Evolutionary conservation across 2,113 vertebrate genomes (phyloP), one percentile per base, ranked within the genome.

Genomic region (Dipodomys stephensi): DNA sequence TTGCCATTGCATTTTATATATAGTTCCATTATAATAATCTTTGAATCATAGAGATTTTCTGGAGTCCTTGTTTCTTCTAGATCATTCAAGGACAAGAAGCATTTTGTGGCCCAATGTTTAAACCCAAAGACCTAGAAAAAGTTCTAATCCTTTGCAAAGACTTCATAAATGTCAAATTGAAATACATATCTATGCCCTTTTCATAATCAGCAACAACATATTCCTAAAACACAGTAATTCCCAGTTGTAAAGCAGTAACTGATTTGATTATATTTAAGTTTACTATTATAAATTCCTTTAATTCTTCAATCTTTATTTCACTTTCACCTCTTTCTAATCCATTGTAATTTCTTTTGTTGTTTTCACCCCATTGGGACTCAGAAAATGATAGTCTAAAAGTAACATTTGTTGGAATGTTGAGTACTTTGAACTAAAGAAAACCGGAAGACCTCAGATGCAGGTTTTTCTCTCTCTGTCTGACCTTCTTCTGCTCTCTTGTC

Each of bases 91-190:
- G 60, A 65, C 84, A 83, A n/a, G 32, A 83, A n/a, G 32, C 3
- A 44, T 67, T 16, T 0, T 87, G 25, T 35, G 28, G 81, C 35
- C 69, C 8, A 20, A 60, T 82, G 30, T 87, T 77, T 90, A 82
- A 81, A 68, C 64, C 15, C 64, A 20, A 73, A 46, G 4, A 46
- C 68, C 44, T 28, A 53, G 22, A n/a, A 84, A 76, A 86, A 92
- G 16, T 20, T 64, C 57, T 35, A 15, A 19, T 46, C n/a, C 71
- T 92, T 69, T 76, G 25, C 53, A 57, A 88, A 68, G 39, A 81
- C 46, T 91, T 22, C 39, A 65, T 64, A 49, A 28, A 78, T 16
- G 19, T 82, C 85, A 46, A 86, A n/a, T 44, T 83, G 92, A 95
- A 83, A 30, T n/a, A 2, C 25, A 11, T 53, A 62, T n/a, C 30